Evolutionary conservation across 2,797 vertebrate genomes (phyloP).

Genomic region (Sebastes dallii): DNA sequence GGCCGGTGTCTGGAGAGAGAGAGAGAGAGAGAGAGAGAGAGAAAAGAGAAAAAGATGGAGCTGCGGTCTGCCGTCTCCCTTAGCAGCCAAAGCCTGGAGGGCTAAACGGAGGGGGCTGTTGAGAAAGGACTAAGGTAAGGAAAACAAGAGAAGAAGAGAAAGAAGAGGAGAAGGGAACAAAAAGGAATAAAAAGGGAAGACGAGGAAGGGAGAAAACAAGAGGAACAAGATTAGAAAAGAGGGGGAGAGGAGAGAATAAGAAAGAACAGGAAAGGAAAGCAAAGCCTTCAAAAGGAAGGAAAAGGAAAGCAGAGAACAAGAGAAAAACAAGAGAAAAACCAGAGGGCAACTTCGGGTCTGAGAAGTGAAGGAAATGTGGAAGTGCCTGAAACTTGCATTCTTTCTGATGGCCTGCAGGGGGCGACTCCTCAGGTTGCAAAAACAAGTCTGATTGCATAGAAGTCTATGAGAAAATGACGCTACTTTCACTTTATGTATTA

Average conservation of each 20-base stretch:
- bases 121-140: background rate
- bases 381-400: no score
- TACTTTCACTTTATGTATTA: no score
- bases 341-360: no score
- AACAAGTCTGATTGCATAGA: no score
- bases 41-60: background rate
- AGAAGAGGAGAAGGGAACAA: background rate
- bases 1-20: constrained; percentile 9
- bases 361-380: no score
- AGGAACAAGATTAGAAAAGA: background rate
- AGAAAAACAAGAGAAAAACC: background rate
- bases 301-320: background rate
- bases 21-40: background rate
- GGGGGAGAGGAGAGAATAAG: background rate
- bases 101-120: constrained; percentile 1
- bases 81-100: constrained; percentile 23
- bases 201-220: background rate
- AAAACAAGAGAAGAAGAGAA: background rate
- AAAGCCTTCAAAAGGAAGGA: background rate
- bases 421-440: no score
- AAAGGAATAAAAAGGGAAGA: background rate
- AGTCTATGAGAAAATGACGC: no score
- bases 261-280: background rate
- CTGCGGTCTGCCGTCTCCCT: constrained; percentile 40
- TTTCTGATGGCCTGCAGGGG: no score